These are phyloP conservation scores for Listronotus bonariensis DNA, from an alignment of 1,140 invertebrate genomes.

Conservation along the genomic window DNA sequence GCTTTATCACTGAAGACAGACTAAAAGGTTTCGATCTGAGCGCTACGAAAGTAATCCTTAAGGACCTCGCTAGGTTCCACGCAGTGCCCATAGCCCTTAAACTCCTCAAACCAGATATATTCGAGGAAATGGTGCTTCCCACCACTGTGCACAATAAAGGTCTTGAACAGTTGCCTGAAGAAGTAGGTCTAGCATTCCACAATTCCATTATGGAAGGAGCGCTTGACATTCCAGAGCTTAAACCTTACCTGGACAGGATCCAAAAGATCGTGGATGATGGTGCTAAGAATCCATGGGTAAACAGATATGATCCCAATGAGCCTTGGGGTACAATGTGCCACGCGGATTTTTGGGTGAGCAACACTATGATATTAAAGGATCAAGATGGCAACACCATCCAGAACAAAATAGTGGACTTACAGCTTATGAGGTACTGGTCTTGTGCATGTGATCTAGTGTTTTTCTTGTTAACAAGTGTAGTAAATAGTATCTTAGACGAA, in stretches of 20 bases:
- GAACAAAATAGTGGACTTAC: conserved; percentile 68
- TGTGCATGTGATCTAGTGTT: conserved; percentile 63
- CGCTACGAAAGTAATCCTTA: conserved; percentile 58
- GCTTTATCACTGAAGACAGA: conserved; percentile 59
- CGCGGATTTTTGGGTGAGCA: conserved; percentile 68
- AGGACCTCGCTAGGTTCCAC: conserved; percentile 62
- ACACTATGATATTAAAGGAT: conserved; percentile 58
- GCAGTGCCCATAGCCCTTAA: conserved; percentile 63
- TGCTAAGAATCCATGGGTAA: conserved; percentile 35
- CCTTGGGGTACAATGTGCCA: conserved; percentile 62
- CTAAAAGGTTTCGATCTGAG: conserved; percentile 58
- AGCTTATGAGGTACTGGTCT: conserved; percentile 61
- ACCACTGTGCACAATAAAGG: conserved; percentile 48
- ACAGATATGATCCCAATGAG: conserved; percentile 47
- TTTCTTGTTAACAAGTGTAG: conserved; percentile 62
- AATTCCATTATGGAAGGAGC: conserved; percentile 49
- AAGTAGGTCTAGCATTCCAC: conserved; percentile 45
- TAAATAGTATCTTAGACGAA: conserved; percentile 53
- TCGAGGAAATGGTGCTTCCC: conserved; percentile 56
- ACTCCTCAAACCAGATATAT: conserved; percentile 58
- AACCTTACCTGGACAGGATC: conserved; percentile 38
- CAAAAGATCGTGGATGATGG: conserved; percentile 37
- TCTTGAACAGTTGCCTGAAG: conserved; percentile 46
- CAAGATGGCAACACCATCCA: conserved; percentile 51
- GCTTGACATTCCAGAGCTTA: conserved; percentile 45